These are phyloP conservation scores for Neomonachus schauinslandi DNA, from an alignment of 2,113 vertebrate species.

Conservation along the genomic window DNA sequence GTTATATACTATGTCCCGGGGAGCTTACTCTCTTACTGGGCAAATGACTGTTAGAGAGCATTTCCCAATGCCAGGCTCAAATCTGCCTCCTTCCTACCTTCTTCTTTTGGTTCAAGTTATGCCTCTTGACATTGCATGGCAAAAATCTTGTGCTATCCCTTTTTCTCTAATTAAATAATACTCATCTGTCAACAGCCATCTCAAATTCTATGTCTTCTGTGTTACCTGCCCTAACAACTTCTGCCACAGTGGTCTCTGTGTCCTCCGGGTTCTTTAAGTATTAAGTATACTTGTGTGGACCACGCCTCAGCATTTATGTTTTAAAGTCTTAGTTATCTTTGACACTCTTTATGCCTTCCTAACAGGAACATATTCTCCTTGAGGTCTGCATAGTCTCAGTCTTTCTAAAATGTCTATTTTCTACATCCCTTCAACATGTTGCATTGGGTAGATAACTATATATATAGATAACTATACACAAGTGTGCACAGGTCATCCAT, in stretches of 20 bases:
- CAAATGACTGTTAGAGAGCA: background rate
- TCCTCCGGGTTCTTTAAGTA: background rate
- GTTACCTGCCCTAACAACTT: background rate
- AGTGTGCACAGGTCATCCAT: background rate
- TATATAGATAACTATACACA: background rate
- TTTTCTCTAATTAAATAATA: background rate
- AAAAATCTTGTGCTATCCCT: background rate
- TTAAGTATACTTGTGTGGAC: background rate
- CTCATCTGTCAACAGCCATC: background rate
- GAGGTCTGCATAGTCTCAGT: background rate
- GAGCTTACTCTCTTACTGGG: background rate
- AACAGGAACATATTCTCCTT: conserved; percentile 27
- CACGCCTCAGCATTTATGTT: background rate
- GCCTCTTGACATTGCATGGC: background rate
- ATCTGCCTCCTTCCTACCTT: background rate
- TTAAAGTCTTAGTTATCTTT: background rate
- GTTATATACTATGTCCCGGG: background rate
- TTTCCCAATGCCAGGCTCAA: conserved; percentile 40
- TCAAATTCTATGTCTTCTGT: background rate
- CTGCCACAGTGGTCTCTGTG: background rate
- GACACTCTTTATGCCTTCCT: background rate
- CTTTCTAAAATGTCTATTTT: background rate
- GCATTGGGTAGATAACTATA: background rate
- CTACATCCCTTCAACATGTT: background rate
- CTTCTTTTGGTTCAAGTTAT: conserved; percentile 21